Base-by-base conservation (phyloP, 2,888 invertebrate species). In the Microctonus brassicae region DNA sequence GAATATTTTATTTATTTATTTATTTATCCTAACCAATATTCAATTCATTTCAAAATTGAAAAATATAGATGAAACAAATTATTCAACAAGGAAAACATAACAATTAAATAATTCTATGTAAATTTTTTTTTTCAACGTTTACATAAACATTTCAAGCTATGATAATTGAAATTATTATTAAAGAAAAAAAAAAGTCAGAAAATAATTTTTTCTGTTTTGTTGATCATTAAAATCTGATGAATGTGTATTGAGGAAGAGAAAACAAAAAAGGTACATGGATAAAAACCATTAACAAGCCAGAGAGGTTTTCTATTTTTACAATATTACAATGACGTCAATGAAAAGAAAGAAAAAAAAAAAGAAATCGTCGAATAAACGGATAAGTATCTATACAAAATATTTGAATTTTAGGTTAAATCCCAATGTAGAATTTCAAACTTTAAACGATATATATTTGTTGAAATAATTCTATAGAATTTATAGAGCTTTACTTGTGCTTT, bases 281-380 rank as follows among this genome's bases (percentile, higher is more conserved):
- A 47, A n/a, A n/a, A 47, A 7, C 47, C 47, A 17, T 7, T 17
- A 47, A 47, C n/a, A 7, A 29, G 20, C 47, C 17, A 47, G n/a
- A n/a, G 5, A 13, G n/a, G 17, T 17, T 73, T 73, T 73, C 74
- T 78, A 78, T 82, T 80, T 81, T 80, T 81, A 78, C 75, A 73
- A 52, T 65, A 77, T 77, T 76, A 74, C 74, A 68, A 76, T 81
- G 80, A 80, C 81, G 82, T 78, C 79, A 78, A 71, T 55, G 69
- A 26, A 70, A n/a, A n/a, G 69, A 26, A 70, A 73, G 75, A 4
- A 26, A 70, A n/a, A n/a, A 67, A 26, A 70, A 73, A 75, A 4
- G 34, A 34, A 58, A 58, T 9, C 58, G 55, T 55, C 55, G 55
- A 55, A 55, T 17, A 47, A 47, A 47, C 7, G 47, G 9, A 47